Evolutionary conservation across 2,888 invertebrate species (phyloP), one percentile per base, ranked within the genome.

Genomic region (Netelia melanura): DNA sequence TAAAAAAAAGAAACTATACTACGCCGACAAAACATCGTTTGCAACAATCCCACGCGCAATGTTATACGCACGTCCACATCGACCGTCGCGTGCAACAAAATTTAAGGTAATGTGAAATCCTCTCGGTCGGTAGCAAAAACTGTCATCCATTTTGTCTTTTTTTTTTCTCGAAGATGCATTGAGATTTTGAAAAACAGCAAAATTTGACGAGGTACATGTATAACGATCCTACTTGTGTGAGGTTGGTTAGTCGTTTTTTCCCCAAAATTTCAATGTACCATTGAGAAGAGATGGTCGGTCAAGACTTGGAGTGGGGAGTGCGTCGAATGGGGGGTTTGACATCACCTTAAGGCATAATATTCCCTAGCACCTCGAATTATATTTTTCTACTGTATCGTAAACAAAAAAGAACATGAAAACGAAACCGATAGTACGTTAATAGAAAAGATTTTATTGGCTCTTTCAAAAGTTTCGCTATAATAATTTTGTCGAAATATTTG

Each of bases 301-400:
- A 8, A 38, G 38, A 38, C 6, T 38, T 38, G 38, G 38, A 38
- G 38, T 6, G 38, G 8, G 38, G 38, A 38, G 38, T 38, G 38
- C 38, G 38, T 38, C 38, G 38, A 38, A 38, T 38, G 38, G 38
- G 38, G 38, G 38, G 3, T 5, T 38, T 38, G 38, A 38, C 38
- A 38, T 38, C 38, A 38, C 38, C 38, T 38, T 38, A 38, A 91
- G 85, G 88, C 90, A 90, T 89, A 90, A 90, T 90, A 90, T 91
- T 91, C 89, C 90, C 91, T 92, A 89, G 88, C 89, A 91, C 90
- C 90, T 90, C 86, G 91, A 90, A 93, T 92, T 93, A 92, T 93
- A 93, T 93, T 93, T 93, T 93, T 93, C 91, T 93, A 93, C 93
- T 90, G 88, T 91, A 92, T 88, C 84, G 86, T 84, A 81, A 84